A percentile compares a stretch with the other conserved stretches of the same genome.
Evolutionary conservation across 2,797 vertebrate genomes (phyloP).

Genomic region (Cirrhinus mrigala): DNA sequence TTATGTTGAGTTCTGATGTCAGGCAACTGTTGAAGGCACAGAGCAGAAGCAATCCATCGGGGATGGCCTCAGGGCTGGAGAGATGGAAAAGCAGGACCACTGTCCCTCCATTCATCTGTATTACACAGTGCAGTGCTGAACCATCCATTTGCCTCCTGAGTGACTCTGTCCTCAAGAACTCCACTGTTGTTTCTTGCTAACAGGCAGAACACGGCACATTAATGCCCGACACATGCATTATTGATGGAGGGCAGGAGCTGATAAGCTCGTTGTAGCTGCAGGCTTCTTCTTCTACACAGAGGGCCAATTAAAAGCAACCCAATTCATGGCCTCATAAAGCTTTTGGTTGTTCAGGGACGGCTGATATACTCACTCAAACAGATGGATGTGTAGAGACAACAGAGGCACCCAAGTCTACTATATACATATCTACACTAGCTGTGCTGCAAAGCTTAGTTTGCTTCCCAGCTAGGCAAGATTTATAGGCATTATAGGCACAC

Average conservation of each 20-base stretch:
- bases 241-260: constrained; percentile 64
- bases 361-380: constrained; percentile 58
- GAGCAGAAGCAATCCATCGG: constrained; percentile 29
- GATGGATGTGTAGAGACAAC: constrained; percentile 45
- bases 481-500: neutral
- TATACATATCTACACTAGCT: constrained; percentile 29
- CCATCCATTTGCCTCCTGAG: constrained; percentile 41
- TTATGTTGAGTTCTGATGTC: neutral
- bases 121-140: constrained; percentile 35
- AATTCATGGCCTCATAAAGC: constrained; percentile 62
- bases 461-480: neutral
- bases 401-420: constrained; percentile 27
- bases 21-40: constrained; percentile 28
- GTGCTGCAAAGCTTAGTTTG: neutral
- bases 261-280: constrained; percentile 59
- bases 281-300: constrained; percentile 56
- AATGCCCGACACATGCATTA: constrained; percentile 65
- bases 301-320: constrained; percentile 62
- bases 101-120: constrained; percentile 45
- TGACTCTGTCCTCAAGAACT: constrained; percentile 54
- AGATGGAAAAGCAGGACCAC: constrained; percentile 40
- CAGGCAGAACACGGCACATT: constrained; percentile 61
- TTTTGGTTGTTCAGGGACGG: constrained; percentile 54
- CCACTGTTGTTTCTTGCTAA: constrained; percentile 60
- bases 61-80: constrained; percentile 46